Evolutionary conservation across 2,888 invertebrate genomes (phyloP).

Genomic region (Apodemia duryi): DNA sequence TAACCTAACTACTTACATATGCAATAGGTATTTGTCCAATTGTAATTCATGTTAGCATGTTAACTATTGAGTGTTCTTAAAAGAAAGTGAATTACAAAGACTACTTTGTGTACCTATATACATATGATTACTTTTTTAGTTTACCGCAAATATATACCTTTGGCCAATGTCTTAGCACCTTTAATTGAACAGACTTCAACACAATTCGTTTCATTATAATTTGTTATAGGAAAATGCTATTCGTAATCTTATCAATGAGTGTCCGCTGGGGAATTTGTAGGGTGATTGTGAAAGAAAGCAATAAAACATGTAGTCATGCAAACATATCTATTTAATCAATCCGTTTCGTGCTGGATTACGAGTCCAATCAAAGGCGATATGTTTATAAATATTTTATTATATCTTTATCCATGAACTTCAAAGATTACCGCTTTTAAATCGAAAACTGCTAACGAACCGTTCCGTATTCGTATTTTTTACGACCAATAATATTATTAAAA

Average conservation of each 20-base stretch:
- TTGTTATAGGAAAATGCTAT: not conserved
- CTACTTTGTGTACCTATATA: too few species aligned
- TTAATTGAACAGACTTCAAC: not conserved
- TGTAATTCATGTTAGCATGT: not conserved
- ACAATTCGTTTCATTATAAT: not conserved
- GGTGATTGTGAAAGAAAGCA: not conserved
- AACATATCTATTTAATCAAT: constrained; percentile 8
- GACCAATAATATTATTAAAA: too few species aligned
- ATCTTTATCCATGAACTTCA: constrained; percentile 5
- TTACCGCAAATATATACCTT: not conserved
- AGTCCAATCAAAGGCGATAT: constrained; percentile 10
- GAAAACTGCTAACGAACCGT: not conserved
- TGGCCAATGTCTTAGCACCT: not conserved
- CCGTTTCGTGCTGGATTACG: not conserved
- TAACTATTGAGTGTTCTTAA: not conserved
- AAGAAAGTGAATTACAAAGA: not conserved
- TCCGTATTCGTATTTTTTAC: too few species aligned
- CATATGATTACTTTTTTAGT: too few species aligned
- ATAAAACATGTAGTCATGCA: constrained; percentile 2
- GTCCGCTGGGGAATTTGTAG: not conserved
- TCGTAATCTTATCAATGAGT: not conserved
- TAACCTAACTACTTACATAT: not conserved
- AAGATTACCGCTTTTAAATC: not conserved
- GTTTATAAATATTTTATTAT: not conserved
- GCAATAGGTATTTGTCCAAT: not conserved